phyloP scores from a whole-genome alignment of 2,888 invertebrate species.

The Drosophila eohydei region DNA sequence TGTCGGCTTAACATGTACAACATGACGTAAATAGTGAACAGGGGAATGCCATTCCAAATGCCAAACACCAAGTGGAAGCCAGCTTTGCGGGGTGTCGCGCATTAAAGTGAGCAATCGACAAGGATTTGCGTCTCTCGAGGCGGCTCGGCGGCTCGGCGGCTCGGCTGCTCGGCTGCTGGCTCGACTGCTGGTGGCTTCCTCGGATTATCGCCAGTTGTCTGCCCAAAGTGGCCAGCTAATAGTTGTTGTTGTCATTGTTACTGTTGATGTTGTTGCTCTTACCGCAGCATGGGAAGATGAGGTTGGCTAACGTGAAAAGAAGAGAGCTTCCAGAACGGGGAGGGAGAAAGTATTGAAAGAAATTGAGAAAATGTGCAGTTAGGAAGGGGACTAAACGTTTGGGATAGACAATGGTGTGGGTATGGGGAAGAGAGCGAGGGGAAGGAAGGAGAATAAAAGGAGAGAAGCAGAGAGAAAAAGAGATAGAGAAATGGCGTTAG shows the following conservation, averaged over 20 bases:
- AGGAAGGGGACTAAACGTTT: neutral
- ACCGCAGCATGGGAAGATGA: constrained; percentile 64
- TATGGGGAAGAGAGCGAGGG: neutral
- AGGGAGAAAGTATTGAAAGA: neutral
- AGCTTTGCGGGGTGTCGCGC: constrained; percentile 57
- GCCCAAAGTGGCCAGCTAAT: constrained; percentile 72
- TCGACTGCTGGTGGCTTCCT: constrained; percentile 44
- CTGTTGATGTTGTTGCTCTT: constrained; percentile 3
- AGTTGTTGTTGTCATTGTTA: constrained; percentile 43
- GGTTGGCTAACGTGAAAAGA: constrained; percentile 2
- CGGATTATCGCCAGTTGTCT: constrained; percentile 70
- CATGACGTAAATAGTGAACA: constrained; percentile 74
- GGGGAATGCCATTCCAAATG: constrained; percentile 7
- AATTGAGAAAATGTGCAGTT: constrained; percentile 7
- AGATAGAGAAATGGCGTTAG: neutral
- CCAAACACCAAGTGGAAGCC: constrained; percentile 4
- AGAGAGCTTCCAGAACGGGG: neutral
- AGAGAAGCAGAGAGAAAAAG: neutral
- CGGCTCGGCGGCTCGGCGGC: constrained; percentile 5
- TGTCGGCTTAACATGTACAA: constrained; percentile 84
- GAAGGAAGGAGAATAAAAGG: neutral
- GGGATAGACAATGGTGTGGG: neutral
- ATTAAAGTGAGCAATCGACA: constrained; percentile 78
- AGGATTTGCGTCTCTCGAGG: constrained; percentile 63
- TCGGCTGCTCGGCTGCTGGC: neutral